Evolutionary conservation across 2,113 vertebrate species (phyloP), one percentile per base, ranked within the genome.

Genomic region (Leucosticte australis): DNA sequence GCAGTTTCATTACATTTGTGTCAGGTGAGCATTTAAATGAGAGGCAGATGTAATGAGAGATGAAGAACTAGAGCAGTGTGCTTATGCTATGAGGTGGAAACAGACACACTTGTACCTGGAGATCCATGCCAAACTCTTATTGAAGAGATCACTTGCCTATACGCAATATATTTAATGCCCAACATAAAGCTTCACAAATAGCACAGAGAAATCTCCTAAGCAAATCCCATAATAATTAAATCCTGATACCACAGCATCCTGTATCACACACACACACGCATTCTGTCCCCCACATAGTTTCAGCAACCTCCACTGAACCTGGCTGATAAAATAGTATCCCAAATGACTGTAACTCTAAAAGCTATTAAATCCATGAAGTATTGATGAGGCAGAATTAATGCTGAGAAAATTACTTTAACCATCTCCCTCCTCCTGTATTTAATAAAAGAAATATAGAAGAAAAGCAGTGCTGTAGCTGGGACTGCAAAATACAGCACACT

Each of bases 221-320:
- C 69, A 96, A 95, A 80, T 62, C 76, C 71, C 80, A 62, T 73
- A 84, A 90, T 92, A 97, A 91, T 62, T 77, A 91, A 84, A 97
- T 68, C 49, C 94, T 42, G 79, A 50, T 59, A 91, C 56, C 22
- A 35, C 55, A 91, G 83, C 81, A 92, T 86, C 84, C 82, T 87
- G 6, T 74, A 87, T 65, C 52, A 59, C 57, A 82, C 73, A 81
- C 73, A 87, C 62, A 84, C 41, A 91, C 39, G 50, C 49, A 71
- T 87, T 82, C 56, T 80, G 56, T 44, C 81, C 92, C 97, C 71
- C 80, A 95, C 77, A 67, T 83, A 56, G 67, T 71, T 94, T 94
- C 60, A 86, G 94, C 65, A 85, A 63, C 81, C 60, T 94, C 60
- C 24, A 18, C 59, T 92, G 62, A 81, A 41, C 24, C 81, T 81